Evolutionary conservation across 1,140 invertebrate genomes (phyloP).

Genomic region (Colletes gigas): DNA sequence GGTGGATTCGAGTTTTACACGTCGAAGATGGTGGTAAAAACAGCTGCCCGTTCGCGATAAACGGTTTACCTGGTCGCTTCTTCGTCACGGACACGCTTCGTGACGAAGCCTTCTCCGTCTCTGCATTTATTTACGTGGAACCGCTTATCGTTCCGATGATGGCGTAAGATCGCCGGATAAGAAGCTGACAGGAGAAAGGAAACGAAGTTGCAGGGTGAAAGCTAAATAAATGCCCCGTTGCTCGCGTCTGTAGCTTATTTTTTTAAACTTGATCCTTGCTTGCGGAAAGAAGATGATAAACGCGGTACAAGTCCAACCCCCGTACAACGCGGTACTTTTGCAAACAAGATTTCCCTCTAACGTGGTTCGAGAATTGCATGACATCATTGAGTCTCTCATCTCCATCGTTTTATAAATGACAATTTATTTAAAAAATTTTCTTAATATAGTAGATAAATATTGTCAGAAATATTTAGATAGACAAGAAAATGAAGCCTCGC

Average conservation of each 20-base stretch:
- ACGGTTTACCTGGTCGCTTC: constrained; percentile 8
- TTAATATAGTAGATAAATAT: not conserved
- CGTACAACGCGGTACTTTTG: no score
- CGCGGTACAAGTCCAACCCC: no score
- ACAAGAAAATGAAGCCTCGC: not conserved
- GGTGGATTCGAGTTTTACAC: not conserved
- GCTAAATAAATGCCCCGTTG: constrained; percentile 28
- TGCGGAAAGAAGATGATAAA: no score
- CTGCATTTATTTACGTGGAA: constrained; percentile 24
- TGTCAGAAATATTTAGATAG: not conserved
- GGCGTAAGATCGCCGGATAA: constrained; percentile 47
- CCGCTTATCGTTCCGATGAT: constrained; percentile 40
- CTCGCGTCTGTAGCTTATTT: constrained; percentile 6
- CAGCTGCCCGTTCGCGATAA: constrained; percentile 10
- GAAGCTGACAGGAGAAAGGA: constrained; percentile 44
- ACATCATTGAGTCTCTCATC: no score
- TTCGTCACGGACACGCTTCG: not conserved
- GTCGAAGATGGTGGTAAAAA: not conserved
- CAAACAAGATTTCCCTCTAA: no score
- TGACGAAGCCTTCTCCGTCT: not conserved
- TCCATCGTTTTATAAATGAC: no score
- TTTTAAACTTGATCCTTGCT: not conserved
- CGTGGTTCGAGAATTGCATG: no score
- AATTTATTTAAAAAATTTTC: no score
- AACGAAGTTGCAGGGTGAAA: constrained; percentile 41